phyloP scores from a whole-genome alignment of 2,113 vertebrate species.

The Actenoides hombroni region DNA sequence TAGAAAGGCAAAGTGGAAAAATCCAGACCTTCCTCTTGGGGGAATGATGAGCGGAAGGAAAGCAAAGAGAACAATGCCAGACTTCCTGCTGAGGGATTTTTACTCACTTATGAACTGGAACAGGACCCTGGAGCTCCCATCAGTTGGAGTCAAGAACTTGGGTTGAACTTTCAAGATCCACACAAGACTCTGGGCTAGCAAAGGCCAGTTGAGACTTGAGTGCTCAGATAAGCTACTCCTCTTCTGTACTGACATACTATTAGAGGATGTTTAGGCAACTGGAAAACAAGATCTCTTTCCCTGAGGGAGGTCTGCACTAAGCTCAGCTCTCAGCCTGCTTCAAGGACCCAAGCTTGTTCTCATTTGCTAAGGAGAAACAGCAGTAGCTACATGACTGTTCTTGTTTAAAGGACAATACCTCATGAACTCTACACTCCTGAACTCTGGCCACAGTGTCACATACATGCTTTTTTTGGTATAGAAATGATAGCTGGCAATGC shows the following conservation, averaged over 20 bases:
- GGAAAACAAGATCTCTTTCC: background rate
- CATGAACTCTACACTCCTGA: background rate
- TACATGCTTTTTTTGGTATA: background rate
- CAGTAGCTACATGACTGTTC: background rate
- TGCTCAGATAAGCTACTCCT: background rate
- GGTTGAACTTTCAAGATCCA: background rate
- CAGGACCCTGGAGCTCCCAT: background rate
- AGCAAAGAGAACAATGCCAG: constrained; percentile 48
- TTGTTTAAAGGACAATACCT: background rate
- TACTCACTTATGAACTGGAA: constrained; percentile 31
- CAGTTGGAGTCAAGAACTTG: background rate
- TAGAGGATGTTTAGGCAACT: background rate
- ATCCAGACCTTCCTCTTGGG: background rate
- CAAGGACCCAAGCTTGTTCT: background rate
- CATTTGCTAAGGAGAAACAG: background rate
- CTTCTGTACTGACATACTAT: background rate
- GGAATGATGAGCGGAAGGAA: constrained; percentile 24
- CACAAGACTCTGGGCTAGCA: background rate
- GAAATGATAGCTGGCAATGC: background rate
- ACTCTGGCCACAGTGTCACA: background rate
- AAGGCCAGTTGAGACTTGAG: background rate
- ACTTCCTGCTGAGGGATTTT: constrained; percentile 44
- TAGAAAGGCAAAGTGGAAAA: constrained; percentile 33
- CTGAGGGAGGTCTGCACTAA: background rate
- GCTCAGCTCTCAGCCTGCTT: background rate